Conservation (phyloP, 2,888 invertebrate species). For the Argyra leucocephala region DNA sequence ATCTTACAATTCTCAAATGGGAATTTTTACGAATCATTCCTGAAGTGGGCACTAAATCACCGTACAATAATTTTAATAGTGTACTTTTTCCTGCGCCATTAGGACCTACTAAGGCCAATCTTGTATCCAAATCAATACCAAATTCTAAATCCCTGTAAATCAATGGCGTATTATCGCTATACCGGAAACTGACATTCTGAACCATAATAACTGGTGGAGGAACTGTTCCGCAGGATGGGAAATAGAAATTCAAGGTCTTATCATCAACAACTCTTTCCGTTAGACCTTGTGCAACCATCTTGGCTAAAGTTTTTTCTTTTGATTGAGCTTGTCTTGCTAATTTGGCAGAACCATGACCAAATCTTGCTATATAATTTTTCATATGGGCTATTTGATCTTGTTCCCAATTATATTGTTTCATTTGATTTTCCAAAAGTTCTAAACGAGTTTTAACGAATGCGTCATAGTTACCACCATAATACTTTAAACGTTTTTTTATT, state of each 20-base stretch:
- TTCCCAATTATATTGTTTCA: constrained; percentile 99
- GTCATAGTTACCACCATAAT: constrained; percentile 96
- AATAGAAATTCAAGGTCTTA: constrained; percentile 88
- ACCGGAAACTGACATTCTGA: constrained; percentile 93
- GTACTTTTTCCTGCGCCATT: constrained; percentile 99
- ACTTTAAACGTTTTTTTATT: constrained; percentile 85
- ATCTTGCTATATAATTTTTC: constrained; percentile 99
- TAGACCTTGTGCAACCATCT: constrained; percentile 97
- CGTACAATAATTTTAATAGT: constrained; percentile 86
- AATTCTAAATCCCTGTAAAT: constrained; percentile 98
- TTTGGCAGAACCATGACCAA: constrained; percentile 99
- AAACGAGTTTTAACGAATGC: constrained; percentile 86
- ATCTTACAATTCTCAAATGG: constrained; percentile 85
- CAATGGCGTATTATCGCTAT: constrained; percentile 73
- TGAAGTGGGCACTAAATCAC: constrained; percentile 87
- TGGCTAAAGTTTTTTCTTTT: constrained; percentile 97
- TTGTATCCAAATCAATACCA: constrained; percentile 95
- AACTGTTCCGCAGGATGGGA: constrained; percentile 88
- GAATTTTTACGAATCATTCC: constrained; percentile 98
- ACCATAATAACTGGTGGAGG: constrained; percentile 99
- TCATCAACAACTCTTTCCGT: constrained; percentile 90
- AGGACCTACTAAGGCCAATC: constrained; percentile 90
- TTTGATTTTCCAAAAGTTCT: constrained; percentile 95
- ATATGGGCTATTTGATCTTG: constrained; percentile 98
- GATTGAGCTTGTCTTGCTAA: constrained; percentile 97